These are phyloP conservation scores for Scaptodrosophila lebanonensis DNA, from an alignment of 1,140 invertebrate species.

Conservation along the genomic window DNA sequence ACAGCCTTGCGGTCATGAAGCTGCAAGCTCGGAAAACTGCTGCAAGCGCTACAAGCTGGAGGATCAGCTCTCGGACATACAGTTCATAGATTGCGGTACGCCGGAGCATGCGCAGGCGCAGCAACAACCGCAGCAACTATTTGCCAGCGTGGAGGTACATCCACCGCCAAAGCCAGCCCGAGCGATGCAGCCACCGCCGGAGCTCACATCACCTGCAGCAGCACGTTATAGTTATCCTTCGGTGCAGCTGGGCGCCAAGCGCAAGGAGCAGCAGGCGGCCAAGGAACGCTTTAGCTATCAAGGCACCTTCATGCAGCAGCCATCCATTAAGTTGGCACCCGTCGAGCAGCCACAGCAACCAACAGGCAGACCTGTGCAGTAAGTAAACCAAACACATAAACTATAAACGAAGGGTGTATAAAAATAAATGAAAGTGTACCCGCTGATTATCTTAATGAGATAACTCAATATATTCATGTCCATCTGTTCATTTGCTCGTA, in stretches of 20 bases:
- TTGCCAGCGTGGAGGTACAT: constrained; percentile 67
- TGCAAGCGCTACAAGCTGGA: constrained; percentile 81
- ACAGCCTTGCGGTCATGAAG: constrained; percentile 49
- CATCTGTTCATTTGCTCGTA: too few relatives aligned
- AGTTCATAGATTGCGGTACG: constrained; percentile 82
- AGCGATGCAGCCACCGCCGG: constrained; percentile 24
- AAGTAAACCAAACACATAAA: constrained; percentile 11
- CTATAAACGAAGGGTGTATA: too few relatives aligned
- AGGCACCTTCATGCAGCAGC: constrained; percentile 48
- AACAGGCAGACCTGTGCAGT: constrained; percentile 20
- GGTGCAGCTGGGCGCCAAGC: constrained; percentile 68
- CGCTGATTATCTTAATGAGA: too few relatives aligned
- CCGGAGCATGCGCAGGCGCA: constrained; percentile 77
- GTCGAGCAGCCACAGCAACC: constrained; percentile 26
- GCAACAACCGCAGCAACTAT: constrained; percentile 41
- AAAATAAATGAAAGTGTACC: too few relatives aligned
- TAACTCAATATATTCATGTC: too few relatives aligned
- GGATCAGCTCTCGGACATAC: constrained; percentile 81
- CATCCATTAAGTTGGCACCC: neutral
- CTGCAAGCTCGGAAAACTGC: constrained; percentile 76
- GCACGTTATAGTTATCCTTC: constrained; percentile 73
- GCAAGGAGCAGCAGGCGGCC: constrained; percentile 61
- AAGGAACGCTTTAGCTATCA: constrained; percentile 76
- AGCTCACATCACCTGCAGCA: constrained; percentile 15
- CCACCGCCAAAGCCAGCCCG: constrained; percentile 64